These are phyloP conservation scores for Philypnodon macrostomus DNA, from an alignment of 2,797 vertebrate species.

Conservation along the genomic window DNA sequence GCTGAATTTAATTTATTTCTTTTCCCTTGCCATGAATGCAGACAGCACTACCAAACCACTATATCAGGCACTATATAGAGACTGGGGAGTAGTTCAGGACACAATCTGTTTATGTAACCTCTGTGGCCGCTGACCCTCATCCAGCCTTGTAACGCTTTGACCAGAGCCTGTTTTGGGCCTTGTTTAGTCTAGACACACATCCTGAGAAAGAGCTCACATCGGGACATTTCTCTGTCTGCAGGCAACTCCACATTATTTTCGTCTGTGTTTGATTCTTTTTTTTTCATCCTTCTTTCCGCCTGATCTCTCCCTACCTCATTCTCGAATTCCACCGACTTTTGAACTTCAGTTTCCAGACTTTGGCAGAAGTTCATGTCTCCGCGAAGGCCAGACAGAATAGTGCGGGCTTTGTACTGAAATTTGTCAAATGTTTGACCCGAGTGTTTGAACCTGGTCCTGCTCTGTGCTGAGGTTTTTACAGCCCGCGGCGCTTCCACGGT, in stretches of 20 bases:
- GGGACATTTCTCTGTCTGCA: constrained; percentile 73
- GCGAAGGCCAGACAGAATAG: constrained; percentile 71
- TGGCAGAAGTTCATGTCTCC: constrained; percentile 64
- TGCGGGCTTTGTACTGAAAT: constrained; percentile 73
- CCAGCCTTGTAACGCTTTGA: constrained; percentile 61
- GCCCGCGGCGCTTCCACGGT: constrained; percentile 56
- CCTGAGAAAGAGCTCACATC: constrained; percentile 71
- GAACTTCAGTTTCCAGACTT: constrained; percentile 74
- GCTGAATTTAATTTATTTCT: too few relatives aligned
- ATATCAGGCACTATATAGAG: background rate
- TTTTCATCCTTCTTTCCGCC: constrained; percentile 24
- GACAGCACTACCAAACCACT: background rate
- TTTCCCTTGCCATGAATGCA: constrained; percentile 7
- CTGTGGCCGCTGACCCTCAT: constrained; percentile 58
- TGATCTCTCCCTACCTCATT: constrained; percentile 49
- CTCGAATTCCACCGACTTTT: constrained; percentile 65
- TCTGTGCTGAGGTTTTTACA: constrained; percentile 60
- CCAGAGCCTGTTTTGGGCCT: constrained; percentile 62
- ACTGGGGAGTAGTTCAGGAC: background rate
- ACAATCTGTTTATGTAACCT: constrained; percentile 29
- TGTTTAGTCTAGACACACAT: constrained; percentile 79
- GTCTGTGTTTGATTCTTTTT: constrained; percentile 15
- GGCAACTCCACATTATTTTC: constrained; percentile 61
- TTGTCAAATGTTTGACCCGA: constrained; percentile 72
- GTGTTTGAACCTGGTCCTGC: constrained; percentile 62